Evolutionary conservation across 1,140 invertebrate species (phyloP), one percentile per base, ranked within the genome.

Genomic region (Rhopalosiphum maidis): DNA sequence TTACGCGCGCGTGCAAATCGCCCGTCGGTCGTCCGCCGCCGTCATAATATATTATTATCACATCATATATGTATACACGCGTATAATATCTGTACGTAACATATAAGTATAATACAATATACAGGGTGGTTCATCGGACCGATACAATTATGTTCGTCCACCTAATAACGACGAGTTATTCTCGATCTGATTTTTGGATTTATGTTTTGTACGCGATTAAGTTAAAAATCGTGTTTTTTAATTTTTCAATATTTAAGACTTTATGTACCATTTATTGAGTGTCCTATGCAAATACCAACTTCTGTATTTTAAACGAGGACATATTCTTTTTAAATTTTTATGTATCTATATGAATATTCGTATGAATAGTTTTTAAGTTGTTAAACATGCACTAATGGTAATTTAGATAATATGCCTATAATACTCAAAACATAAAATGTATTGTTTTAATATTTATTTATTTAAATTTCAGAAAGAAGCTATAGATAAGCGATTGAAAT

Each of bases 1-100:
- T 91, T 91, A 77, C 55, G 15, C 23, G 46, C 85, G 43, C 30
- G 46, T 87, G 86, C 46, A 37, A 83, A 83, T 83, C 77, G 77
- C 35, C 77, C 77, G 77, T 37, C 30, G 15, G n/a, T 77, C 77
- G 77, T 83, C n/a, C 35, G 35, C 77, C 77, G 18, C 18, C 35
- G 77, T 83, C 77, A 35, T 83, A 82, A 51, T 82, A 83, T 83
- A 6, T 82, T 37, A 83, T 77, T 77, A 77, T 77, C 60, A 77
- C n/a, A 77, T 77, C 48, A 18, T 18, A 51, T n/a, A 68, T n/a
- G 60, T 22, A 7, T 7, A 68, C 4, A n/a, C n/a, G 5, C n/a
- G 5, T 77, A 35, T 60, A 60, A 77, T 2, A 18, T 77, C 60
- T 15, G 21, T 54, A 21, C 60, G 60, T n/a, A n/a, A 77, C 21